phyloP scores from a whole-genome alignment of 2,113 vertebrate genomes.

The Fregetta grallaria region DNA sequence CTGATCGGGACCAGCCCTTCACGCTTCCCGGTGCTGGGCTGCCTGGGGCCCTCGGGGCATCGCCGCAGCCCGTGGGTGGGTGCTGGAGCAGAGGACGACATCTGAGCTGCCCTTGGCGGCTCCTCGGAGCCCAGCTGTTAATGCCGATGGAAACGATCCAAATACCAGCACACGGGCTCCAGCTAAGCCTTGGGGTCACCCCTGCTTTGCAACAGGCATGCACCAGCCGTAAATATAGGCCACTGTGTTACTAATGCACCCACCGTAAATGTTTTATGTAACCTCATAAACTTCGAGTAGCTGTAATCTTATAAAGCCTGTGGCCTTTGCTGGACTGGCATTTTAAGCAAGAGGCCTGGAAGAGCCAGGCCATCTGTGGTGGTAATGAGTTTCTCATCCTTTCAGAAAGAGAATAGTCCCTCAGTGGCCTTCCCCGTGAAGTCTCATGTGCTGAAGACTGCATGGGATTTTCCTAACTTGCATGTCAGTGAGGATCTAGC shows the following conservation, averaged over 20 bases:
- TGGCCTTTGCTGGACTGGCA: neutral
- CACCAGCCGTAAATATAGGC: neutral
- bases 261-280: neutral
- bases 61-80: neutral
- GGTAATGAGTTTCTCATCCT: slow-evolving; percentile 44
- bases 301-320: neutral
- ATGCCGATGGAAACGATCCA: neutral
- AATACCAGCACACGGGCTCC: neutral
- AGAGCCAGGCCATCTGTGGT: neutral
- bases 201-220: neutral
- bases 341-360: neutral
- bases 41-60: neutral
- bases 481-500: neutral
- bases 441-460: neutral
- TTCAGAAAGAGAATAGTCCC: slow-evolving; percentile 48
- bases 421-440: neutral
- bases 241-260: neutral
- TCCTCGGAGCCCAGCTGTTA: neutral
- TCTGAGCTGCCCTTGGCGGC: neutral
- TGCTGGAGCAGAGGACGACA: neutral
- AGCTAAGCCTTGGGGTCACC: neutral
- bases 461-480: slow-evolving; percentile 11
- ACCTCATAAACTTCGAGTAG: neutral
- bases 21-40: neutral
- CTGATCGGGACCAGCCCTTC: neutral